Percentiles rank a stretch among this genome's conserved stretches.
phyloP scores from a whole-genome alignment of 1,140 invertebrate genomes.

The Lucilia sericata region DNA sequence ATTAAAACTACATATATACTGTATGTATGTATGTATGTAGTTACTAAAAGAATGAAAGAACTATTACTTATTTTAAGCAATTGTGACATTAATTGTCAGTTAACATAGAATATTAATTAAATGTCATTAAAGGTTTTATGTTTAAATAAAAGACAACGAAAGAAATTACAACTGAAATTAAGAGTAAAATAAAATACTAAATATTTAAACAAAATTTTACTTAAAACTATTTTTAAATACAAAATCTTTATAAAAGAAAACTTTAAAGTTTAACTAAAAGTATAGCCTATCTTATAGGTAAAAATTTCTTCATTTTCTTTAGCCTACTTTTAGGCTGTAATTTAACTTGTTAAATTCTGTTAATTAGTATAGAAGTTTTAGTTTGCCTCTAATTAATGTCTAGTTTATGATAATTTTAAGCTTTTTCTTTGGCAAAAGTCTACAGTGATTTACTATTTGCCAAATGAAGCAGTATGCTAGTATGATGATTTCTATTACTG shows the following conservation, averaged over 20 bases:
- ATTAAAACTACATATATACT: too few species aligned
- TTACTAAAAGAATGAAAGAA: background rate
- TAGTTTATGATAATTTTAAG: conserved; percentile 14
- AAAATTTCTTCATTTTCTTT: too few species aligned
- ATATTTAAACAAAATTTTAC: too few species aligned
- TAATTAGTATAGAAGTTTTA: background rate
- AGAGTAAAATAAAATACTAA: too few species aligned
- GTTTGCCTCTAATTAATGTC: background rate
- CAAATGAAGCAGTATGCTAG: too few species aligned
- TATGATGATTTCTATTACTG: background rate
- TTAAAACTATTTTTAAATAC: too few species aligned
- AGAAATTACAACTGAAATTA: background rate
- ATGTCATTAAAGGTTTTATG: conserved; percentile 6
- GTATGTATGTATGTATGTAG: too few species aligned
- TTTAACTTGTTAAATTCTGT: background rate
- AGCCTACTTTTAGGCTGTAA: background rate
- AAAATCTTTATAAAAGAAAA: too few species aligned
- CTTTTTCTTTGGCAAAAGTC: background rate
- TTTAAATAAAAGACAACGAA: background rate
- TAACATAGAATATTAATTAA: conserved; percentile 22
- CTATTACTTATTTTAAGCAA: background rate
- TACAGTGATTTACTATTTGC: too few species aligned
- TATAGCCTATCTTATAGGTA: too few species aligned
- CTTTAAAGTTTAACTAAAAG: too few species aligned
- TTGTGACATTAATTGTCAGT: conserved; percentile 20